Evolutionary conservation across 2,113 vertebrate genomes (phyloP).

Genomic region (Nasalis larvatus): DNA sequence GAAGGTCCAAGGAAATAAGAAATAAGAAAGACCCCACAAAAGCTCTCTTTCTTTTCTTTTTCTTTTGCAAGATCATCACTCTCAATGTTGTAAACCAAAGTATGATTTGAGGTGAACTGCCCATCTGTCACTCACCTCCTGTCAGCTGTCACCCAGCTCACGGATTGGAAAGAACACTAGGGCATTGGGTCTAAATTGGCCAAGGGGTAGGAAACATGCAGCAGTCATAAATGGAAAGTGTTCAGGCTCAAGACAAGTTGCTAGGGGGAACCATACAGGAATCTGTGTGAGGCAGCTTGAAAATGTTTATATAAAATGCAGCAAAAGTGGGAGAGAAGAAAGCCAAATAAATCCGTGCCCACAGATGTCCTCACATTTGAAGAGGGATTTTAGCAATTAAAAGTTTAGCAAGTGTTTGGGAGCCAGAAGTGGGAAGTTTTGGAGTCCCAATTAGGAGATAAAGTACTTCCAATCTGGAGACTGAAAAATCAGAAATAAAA

Average conservation of each 20-base stretch:
- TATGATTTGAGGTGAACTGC: neutral
- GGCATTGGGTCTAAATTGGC: conserved; percentile 75
- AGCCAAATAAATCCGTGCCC: conserved; percentile 70
- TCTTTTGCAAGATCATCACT: conserved; percentile 21
- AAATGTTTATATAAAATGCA: conserved; percentile 81
- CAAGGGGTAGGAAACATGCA: conserved; percentile 78
- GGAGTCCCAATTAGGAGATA: neutral
- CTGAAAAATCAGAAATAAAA: neutral
- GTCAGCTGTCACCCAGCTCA: conserved; percentile 46
- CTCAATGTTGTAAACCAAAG: neutral
- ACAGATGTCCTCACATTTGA: conserved; percentile 77
- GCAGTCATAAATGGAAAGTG: conserved; percentile 81
- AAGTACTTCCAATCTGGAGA: neutral
- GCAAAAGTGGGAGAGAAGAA: conserved; percentile 59
- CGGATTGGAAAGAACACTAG: conserved; percentile 72
- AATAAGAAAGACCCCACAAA: neutral
- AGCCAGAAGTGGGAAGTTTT: neutral
- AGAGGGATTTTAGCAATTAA: neutral
- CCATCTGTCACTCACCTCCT: conserved; percentile 31
- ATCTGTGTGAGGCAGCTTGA: conserved; percentile 76
- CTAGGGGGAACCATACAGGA: conserved; percentile 75
- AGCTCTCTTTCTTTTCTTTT: neutral
- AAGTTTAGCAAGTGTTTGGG: neutral
- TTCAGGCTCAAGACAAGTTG: conserved; percentile 80
- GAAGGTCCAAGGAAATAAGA: neutral